These are phyloP conservation scores for Cinara cedri DNA, from an alignment of 2,888 invertebrate genomes.

Conservation along the genomic window DNA sequence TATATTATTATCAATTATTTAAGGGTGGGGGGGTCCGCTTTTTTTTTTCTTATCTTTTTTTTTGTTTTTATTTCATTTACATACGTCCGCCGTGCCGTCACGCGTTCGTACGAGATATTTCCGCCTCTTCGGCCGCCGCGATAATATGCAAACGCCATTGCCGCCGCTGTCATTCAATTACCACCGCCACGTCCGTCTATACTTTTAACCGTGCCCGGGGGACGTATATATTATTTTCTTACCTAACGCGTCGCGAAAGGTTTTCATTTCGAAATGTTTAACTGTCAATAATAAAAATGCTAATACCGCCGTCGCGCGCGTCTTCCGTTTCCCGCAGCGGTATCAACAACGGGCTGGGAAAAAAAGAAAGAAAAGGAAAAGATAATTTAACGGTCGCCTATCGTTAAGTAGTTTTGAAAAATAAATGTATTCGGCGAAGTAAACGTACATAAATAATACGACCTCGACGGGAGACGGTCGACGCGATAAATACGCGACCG, in stretches of 20 bases:
- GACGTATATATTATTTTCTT: constrained; percentile 32
- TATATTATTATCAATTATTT: not conserved
- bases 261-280: constrained; percentile 43
- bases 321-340: no score
- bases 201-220: constrained; percentile 9
- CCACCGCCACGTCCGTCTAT: not conserved
- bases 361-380: no score
- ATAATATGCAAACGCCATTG: not conserved
- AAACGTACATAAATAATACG: no score
- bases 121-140: not conserved
- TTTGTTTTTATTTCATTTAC: not conserved
- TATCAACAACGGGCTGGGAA: no score
- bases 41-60: not conserved
- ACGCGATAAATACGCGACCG: not conserved
- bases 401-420: no score
- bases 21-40: not conserved
- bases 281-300: constrained; percentile 51
- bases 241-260: constrained; percentile 23
- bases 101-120: not conserved
- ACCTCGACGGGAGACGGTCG: not conserved
- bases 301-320: not conserved
- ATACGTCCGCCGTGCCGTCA: not conserved
- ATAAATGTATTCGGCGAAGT: not conserved
- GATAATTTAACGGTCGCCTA: no score
- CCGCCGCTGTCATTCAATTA: constrained; percentile 24